phyloP scores from a whole-genome alignment of 2,888 invertebrate species.

The Cataglyphis albicans region DNA sequence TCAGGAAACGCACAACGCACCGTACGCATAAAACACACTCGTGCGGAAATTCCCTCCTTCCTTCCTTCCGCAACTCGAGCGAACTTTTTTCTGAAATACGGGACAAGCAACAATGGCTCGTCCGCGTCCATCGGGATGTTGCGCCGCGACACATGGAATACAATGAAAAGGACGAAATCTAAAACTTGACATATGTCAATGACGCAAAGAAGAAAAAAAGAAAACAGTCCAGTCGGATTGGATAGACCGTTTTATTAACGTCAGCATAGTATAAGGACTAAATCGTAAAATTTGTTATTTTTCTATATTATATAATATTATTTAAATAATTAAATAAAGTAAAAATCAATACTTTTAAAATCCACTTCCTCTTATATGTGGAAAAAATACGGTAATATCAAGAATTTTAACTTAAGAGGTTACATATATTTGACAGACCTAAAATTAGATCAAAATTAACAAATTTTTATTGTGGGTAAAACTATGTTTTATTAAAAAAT shows the following conservation, averaged over 20 bases:
- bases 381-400: background rate
- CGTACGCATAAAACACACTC: conserved; percentile 17
- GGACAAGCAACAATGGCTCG: conserved; percentile 48
- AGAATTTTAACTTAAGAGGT: background rate
- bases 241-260: conserved; percentile 30
- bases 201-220: conserved; percentile 24
- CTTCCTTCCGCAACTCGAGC: conserved; percentile 45
- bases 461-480: too few species aligned
- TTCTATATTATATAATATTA: conserved; percentile 8
- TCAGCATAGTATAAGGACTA: background rate
- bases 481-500: too few species aligned
- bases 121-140: conserved; percentile 32
- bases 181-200: conserved; percentile 48
- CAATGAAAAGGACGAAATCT: conserved; percentile 35
- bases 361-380: background rate
- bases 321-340: conserved; percentile 12
- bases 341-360: background rate
- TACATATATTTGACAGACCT: too few species aligned
- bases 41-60: conserved; percentile 14
- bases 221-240: background rate
- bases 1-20: conserved; percentile 17
- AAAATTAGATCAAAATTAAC: too few species aligned
- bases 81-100: conserved; percentile 39
- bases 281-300: conserved; percentile 14
- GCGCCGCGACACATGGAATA: conserved; percentile 5